Conservation (phyloP, 2,888 invertebrate species). For the Tetragonisca angustula region DNA sequence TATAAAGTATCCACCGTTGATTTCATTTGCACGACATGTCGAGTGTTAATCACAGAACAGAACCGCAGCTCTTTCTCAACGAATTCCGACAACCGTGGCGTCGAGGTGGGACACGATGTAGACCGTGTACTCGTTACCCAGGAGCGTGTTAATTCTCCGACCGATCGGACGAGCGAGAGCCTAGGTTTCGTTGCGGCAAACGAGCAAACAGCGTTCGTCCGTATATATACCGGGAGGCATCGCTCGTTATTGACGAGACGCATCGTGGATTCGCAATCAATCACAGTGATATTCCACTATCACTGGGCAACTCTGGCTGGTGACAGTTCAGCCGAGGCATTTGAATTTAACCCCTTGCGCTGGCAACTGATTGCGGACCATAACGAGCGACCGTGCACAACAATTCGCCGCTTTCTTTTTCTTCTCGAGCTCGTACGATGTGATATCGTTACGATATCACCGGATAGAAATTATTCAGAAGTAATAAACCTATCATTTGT, state of each 20-base stretch:
- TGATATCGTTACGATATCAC: too few species aligned
- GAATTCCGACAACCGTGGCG: background rate
- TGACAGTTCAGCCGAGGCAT: background rate
- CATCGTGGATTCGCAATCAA: too few species aligned
- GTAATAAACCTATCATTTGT: too few species aligned
- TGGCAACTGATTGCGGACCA: too few species aligned
- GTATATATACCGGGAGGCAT: background rate
- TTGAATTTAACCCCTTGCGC: conserved; percentile 4
- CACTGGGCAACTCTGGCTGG: background rate
- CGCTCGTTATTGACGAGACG: too few species aligned
- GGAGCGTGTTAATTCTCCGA: background rate
- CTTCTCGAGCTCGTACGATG: too few species aligned
- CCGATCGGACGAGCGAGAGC: background rate
- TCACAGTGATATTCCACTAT: background rate
- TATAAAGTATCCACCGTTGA: background rate
- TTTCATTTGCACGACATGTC: background rate
- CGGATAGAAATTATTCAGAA: too few species aligned
- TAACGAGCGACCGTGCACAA: too few species aligned
- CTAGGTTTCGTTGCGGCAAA: background rate
- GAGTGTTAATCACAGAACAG: background rate
- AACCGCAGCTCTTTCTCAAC: background rate
- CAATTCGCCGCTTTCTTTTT: too few species aligned
- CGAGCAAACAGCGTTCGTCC: background rate
- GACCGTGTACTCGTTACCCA: background rate
- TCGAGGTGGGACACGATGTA: background rate